Base-by-base conservation (phyloP, 2,797 vertebrate genomes). In the Eulemur coronatus region DNA sequence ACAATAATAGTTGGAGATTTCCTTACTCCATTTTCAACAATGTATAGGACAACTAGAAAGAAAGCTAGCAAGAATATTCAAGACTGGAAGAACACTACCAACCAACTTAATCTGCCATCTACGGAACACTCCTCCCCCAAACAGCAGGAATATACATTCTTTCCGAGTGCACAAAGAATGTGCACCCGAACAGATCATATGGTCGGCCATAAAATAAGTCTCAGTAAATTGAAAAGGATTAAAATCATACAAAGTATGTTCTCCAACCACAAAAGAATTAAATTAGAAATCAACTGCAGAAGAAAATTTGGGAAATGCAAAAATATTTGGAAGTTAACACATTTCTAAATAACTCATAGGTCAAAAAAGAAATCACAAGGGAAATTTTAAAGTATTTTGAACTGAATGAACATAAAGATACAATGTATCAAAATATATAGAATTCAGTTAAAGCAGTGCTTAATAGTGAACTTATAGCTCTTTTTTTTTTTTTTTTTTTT, bases 321-420 rank as follows among this genome's bases (percentile, higher is more conserved):
- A 84, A 30, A 52, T 57, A 65, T 92, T 84, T 92, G 30, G 63
- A 46, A 46, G 92, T 52, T 72, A 88, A 94, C 43, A 48, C 43
- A 84, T 67, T 94, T 82, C 48, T 94, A 72, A 95, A 82, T 61
- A 95, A 80, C 11, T 55, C 18, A 15, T 75, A 1, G 57, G 48
- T 92, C 72, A 82, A 55, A 85, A 80, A 80, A 89, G 9, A 94
- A 76, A 87, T 81, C 61, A 55, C 11, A 22, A 76, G 8, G 38
- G 50, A 88, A 79, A 92, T 84, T 82, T 75, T 18, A 90, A 90
- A 86, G 38, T 33, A 78, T 63, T 82, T 80, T 91, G 46, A 92
- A 84, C 17, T 73, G 41, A 70, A 30, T 82, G 67, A 82, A 52
- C 84, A 70, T 30, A 86, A 67, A 80, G 38, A 26, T 15, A 30